These are phyloP conservation scores for Drosophila antonietae DNA, from an alignment of 2,888 invertebrate species.

Conservation along the genomic window DNA sequence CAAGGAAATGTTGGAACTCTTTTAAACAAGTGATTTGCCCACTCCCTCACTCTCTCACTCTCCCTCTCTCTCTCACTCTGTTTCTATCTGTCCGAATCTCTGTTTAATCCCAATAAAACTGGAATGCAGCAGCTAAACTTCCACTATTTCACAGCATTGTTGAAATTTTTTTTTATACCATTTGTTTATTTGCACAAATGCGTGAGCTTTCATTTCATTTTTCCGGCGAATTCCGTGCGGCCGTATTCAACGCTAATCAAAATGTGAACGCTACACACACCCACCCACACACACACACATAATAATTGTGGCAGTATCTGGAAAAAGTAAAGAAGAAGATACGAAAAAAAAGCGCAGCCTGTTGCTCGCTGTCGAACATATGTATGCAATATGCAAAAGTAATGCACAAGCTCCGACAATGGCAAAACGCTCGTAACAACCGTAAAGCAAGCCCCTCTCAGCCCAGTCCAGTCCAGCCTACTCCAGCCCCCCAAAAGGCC, in stretches of 20 bases:
- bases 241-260: slow-evolving; percentile 44
- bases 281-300: slow-evolving; percentile 7
- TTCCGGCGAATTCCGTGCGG: slow-evolving; percentile 60
- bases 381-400: slow-evolving; percentile 80
- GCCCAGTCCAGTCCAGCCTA: neutral
- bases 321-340: slow-evolving; percentile 1
- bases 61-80: neutral
- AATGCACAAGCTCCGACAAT: slow-evolving; percentile 67
- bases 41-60: neutral
- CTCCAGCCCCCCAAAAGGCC: neutral
- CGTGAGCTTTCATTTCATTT: slow-evolving; percentile 61
- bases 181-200: slow-evolving; percentile 78
- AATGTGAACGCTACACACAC: slow-evolving; percentile 31
- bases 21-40: neutral
- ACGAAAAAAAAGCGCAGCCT: slow-evolving; percentile 35
- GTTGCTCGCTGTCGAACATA: slow-evolving; percentile 68
- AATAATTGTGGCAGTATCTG: slow-evolving; percentile 20
- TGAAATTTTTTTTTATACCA: slow-evolving; percentile 13
- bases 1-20: slow-evolving; percentile 10
- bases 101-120: slow-evolving; percentile 8
- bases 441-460: slow-evolving; percentile 19
- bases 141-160: slow-evolving; percentile 24
- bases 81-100: neutral
- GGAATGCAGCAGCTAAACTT: slow-evolving; percentile 37
- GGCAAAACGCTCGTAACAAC: slow-evolving; percentile 46